These are phyloP conservation scores for Mormoops blainvillei DNA, from an alignment of 2,113 vertebrate species.

Conservation along the genomic window DNA sequence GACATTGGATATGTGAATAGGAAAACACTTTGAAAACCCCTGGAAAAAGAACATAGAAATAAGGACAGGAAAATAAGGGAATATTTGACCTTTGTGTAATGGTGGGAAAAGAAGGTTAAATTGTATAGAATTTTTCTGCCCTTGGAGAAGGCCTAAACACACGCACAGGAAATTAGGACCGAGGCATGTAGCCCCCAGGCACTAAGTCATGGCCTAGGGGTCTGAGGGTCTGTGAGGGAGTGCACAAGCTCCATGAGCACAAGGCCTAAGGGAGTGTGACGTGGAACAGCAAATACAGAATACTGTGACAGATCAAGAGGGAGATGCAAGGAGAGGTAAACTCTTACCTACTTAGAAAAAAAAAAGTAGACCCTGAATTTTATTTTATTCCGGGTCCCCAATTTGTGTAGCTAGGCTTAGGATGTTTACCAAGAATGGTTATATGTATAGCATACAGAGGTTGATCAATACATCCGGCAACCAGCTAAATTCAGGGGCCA, in stretches of 20 bases:
- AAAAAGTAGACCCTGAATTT: not conserved
- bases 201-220: not conserved
- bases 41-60: not conserved
- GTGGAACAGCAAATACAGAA: not conserved
- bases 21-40: not conserved
- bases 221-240: not conserved
- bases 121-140: not conserved
- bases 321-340: not conserved
- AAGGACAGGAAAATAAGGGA: not conserved
- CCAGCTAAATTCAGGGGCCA: not conserved
- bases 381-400: not conserved
- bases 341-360: not conserved
- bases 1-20: not conserved
- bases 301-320: not conserved
- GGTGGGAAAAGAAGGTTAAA: not conserved
- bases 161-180: not conserved
- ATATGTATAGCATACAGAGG: not conserved
- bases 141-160: not conserved
- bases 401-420: not conserved
- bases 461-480: not conserved
- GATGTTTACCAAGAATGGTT: not conserved
- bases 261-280: not conserved
- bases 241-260: not conserved
- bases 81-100: not conserved
- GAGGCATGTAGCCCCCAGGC: not conserved